Percentiles rank a stretch among this genome's conserved stretches.
These are phyloP conservation scores for Iguana delicatissima DNA, from an alignment of 2,797 vertebrate species.

Conservation along the genomic window DNA sequence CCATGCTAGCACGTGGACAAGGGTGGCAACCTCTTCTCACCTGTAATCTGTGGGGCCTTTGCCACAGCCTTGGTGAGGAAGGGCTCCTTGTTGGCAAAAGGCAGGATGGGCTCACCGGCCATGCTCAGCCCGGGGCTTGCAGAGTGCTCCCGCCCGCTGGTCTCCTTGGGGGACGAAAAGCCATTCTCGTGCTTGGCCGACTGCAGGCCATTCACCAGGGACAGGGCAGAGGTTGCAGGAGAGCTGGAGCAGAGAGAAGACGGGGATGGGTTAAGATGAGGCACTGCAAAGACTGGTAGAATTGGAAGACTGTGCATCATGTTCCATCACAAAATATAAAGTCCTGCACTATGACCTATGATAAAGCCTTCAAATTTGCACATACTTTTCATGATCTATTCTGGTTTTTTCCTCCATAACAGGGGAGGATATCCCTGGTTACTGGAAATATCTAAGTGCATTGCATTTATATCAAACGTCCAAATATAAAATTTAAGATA, in stretches of 20 bases:
- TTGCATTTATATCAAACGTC: too few relatives aligned
- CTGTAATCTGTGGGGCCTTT: slow-evolving; percentile 94
- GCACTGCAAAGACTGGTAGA: neutral
- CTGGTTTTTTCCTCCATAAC: too few relatives aligned
- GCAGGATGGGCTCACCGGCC: slow-evolving; percentile 83
- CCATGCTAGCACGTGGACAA: too few relatives aligned
- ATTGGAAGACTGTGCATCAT: neutral
- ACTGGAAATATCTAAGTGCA: too few relatives aligned
- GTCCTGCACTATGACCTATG: too few relatives aligned
- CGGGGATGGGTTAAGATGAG: neutral
- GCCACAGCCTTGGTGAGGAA: slow-evolving; percentile 93
- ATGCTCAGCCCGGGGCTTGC: slow-evolving; percentile 60
- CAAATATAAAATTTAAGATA: too few relatives aligned
- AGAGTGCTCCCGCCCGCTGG: slow-evolving; percentile 27
- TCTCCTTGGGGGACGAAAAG: slow-evolving; percentile 83
- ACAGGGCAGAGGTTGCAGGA: slow-evolving; percentile 56
- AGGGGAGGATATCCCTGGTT: too few relatives aligned
- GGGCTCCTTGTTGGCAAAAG: slow-evolving; percentile 88
- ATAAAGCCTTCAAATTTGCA: too few relatives aligned
- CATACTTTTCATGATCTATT: too few relatives aligned
- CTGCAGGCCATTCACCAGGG: slow-evolving; percentile 89
- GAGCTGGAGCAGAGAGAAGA: slow-evolving; percentile 59
- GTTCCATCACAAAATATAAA: too few relatives aligned
- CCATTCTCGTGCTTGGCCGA: slow-evolving; percentile 89
- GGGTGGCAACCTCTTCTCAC: slow-evolving; percentile 72